phyloP scores from a whole-genome alignment of 2,113 vertebrate species.

The Patagioenas fasciata region DNA sequence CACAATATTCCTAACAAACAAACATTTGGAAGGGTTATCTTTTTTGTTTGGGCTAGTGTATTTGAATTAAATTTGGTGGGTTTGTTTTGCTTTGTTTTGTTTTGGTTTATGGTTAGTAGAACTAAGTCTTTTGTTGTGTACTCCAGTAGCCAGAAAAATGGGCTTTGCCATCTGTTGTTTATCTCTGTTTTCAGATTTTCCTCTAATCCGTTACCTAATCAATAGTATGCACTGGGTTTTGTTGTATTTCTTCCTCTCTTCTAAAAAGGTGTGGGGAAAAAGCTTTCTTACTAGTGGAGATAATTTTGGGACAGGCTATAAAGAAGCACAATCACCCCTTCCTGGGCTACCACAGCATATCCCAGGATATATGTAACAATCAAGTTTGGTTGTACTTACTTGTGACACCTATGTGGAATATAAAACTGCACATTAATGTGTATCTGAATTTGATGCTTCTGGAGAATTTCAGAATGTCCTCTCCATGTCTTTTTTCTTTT shows the following conservation, averaged over 20 bases:
- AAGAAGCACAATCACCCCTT: background rate
- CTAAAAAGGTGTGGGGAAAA: background rate
- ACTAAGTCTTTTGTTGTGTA: background rate
- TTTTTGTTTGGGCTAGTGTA: background rate
- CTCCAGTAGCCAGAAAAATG: slow-evolving; percentile 45
- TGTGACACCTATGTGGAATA: background rate
- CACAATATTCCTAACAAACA: background rate
- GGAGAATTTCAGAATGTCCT: background rate
- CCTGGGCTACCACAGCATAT: background rate
- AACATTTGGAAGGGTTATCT: background rate
- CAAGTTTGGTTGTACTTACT: background rate
- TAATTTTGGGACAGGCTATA: background rate
- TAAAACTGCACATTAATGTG: background rate
- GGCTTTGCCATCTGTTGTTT: slow-evolving; percentile 25
- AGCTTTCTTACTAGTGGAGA: background rate
- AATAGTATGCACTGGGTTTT: background rate
- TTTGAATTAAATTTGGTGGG: background rate
- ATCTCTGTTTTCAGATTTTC: slow-evolving; percentile 37
- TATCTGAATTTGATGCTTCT: background rate
- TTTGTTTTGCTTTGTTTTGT: background rate
- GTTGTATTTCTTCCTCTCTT: background rate
- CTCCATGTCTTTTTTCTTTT: background rate
- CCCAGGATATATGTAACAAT: no score
- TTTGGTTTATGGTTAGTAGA: background rate
- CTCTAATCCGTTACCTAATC: slow-evolving; percentile 20